Percentiles rank a stretch among this genome's conserved stretches.
These are phyloP conservation scores for Cochlearius cochlearius DNA, from an alignment of 2,113 vertebrate genomes.

Conservation along the genomic window DNA sequence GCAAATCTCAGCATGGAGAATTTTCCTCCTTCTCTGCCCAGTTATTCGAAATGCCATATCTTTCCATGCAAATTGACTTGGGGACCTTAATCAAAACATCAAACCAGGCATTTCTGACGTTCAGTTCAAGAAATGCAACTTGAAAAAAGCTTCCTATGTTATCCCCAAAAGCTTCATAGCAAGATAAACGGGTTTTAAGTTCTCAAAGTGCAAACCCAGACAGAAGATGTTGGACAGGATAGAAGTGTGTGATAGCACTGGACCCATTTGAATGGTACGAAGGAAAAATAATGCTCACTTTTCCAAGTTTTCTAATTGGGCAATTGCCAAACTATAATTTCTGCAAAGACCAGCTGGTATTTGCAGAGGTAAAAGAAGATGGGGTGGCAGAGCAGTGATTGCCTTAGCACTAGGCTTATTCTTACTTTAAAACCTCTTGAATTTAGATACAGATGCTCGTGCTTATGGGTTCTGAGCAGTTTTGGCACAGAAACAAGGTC, in stretches of 20 bases:
- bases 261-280: neutral
- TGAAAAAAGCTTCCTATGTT: neutral
- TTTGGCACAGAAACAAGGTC: neutral
- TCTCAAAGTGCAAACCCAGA: neutral
- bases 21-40: neutral
- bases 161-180: neutral
- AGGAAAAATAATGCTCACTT: neutral
- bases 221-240: neutral
- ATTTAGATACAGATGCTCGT: neutral
- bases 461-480: neutral
- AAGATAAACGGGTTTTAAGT: neutral
- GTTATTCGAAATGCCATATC: neutral
- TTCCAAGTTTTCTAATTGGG: neutral
- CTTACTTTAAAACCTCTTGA: neutral
- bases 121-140: neutral
- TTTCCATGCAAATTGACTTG: neutral
- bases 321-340: neutral
- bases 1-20: neutral
- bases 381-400: neutral
- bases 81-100: neutral
- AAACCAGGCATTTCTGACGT: neutral
- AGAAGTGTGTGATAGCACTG: accelerated
- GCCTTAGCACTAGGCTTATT: neutral
- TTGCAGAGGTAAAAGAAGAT: neutral
- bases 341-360: neutral